Percentiles rank a stretch among this genome's conserved stretches.
Conservation (phyloP, 2,113 vertebrate genomes). For the Desmodus rotundus region DNA sequence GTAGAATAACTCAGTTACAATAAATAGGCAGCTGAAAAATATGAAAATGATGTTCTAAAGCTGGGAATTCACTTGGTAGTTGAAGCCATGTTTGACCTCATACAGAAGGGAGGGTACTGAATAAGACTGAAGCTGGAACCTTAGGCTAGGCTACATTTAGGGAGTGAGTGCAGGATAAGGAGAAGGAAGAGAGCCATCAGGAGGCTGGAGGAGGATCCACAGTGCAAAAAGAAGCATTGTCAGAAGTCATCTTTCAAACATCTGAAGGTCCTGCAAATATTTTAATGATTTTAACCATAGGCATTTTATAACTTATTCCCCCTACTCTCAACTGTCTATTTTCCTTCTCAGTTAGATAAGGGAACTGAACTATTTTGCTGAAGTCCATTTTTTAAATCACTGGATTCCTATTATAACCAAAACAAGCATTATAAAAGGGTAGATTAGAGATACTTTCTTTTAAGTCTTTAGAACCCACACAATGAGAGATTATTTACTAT, state of each 20-base stretch:
- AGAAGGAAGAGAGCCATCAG: background rate
- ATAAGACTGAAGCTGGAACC: background rate
- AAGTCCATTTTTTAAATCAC: background rate
- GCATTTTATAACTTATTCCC: background rate
- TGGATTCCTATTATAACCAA: background rate
- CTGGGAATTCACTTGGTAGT: background rate
- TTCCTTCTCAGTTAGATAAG: background rate
- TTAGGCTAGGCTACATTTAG: background rate
- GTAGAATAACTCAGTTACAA: background rate
- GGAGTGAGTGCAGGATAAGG: background rate
- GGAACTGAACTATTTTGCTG: background rate
- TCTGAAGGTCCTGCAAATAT: background rate
- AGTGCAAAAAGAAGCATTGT: background rate
- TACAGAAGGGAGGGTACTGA: background rate
- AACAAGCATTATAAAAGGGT: background rate
- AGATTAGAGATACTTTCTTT: background rate
- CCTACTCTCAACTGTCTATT: background rate
- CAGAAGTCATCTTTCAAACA: background rate
- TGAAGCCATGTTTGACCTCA: background rate
- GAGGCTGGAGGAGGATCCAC: background rate
- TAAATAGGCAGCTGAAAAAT: background rate
- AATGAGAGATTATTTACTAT: background rate
- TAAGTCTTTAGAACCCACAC: background rate
- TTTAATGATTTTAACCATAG: background rate
- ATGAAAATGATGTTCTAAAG: background rate